Percentiles rank a stretch among this genome's conserved stretches.
These are phyloP conservation scores for Callipepla californica DNA, from an alignment of 2,113 vertebrate species.

Conservation along the genomic window DNA sequence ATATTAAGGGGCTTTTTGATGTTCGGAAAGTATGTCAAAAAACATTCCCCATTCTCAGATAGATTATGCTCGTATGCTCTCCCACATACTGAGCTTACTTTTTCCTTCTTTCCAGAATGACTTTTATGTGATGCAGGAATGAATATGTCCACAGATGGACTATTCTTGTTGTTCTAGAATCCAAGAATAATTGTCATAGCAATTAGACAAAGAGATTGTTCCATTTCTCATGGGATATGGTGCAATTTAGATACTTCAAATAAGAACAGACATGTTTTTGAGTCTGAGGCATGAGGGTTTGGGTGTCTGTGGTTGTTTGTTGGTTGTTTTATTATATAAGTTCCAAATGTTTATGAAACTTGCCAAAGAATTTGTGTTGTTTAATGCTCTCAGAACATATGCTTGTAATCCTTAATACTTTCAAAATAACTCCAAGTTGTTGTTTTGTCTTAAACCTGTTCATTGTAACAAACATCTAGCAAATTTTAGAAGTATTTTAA, in stretches of 20 bases:
- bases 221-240: neutral
- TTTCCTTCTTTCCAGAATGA: neutral
- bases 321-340: neutral
- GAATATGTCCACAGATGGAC: constrained; percentile 42
- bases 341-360: constrained; percentile 1
- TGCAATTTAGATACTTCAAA: neutral
- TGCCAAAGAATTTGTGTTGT: neutral
- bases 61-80: neutral
- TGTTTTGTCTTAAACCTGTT: neutral
- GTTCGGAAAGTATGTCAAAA: neutral
- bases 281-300: neutral
- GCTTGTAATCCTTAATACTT: neutral
- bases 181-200: constrained; percentile 18
- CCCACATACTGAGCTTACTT: neutral
- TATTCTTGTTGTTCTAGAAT: neutral
- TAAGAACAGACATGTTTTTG: neutral
- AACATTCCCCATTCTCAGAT: neutral
- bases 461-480: neutral
- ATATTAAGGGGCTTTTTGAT: neutral
- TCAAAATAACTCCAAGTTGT: neutral
- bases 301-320: neutral
- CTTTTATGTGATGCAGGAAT: neutral
- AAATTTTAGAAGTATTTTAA: neutral
- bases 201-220: constrained; percentile 30
- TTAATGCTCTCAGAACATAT: neutral